These are phyloP conservation scores for Hyposoter didymator DNA, from an alignment of 2,888 invertebrate species.

Conservation along the genomic window DNA sequence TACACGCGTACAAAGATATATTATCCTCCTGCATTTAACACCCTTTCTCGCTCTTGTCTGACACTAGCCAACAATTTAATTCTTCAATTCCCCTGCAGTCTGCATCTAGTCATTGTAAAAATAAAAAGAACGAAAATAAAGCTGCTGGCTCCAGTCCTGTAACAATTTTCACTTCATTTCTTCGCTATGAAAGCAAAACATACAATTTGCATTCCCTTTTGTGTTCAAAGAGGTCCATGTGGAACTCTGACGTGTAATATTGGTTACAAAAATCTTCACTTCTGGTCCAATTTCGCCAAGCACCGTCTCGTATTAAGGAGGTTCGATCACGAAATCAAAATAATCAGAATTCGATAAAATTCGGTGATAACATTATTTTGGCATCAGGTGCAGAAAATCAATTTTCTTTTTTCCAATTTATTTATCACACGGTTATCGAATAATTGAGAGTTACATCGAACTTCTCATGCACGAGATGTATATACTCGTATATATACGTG, in stretches of 20 bases:
- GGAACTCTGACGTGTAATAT: not conserved
- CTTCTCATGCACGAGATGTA: too few species aligned
- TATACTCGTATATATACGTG: too few species aligned
- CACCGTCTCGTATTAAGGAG: not conserved
- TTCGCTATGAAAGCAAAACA: not conserved
- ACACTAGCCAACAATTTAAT: constrained; percentile 62
- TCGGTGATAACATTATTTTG: too few species aligned
- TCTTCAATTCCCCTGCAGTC: constrained; percentile 42
- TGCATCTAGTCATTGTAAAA: constrained; percentile 15
- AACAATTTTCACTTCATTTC: constrained; percentile 14
- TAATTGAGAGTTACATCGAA: too few species aligned
- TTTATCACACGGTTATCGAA: too few species aligned
- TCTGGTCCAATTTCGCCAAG: not conserved
- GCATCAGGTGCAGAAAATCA: too few species aligned
- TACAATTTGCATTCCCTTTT: not conserved
- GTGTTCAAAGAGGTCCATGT: not conserved
- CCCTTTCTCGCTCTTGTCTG: constrained; percentile 38
- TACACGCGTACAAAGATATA: constrained; percentile 11
- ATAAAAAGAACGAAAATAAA: constrained; percentile 30
- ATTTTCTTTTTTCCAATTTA: too few species aligned
- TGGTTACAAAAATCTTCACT: not conserved
- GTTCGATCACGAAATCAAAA: too few species aligned
- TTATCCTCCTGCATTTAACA: constrained; percentile 38
- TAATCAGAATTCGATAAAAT: too few species aligned
- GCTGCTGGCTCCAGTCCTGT: constrained; percentile 31